A percentile compares a stretch with the other conserved stretches of the same genome.
Evolutionary conservation across 2,888 invertebrate genomes (phyloP).

Genomic region (Liopterus haemorrhoidalis): DNA sequence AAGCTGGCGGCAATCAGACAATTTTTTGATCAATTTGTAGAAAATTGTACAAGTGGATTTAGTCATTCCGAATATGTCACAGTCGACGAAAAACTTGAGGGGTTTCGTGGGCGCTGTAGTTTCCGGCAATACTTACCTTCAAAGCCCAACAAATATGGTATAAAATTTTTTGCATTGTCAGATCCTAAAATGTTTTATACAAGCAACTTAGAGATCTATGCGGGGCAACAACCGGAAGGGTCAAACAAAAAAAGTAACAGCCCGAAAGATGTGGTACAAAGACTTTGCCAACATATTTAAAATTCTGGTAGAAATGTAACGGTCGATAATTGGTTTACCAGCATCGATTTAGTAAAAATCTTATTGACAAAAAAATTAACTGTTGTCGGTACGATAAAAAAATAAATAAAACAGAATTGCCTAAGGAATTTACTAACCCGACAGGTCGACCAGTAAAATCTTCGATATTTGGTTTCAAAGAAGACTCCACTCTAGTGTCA

Average conservation of each 20-base stretch:
- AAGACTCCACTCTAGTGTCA: slow-evolving; percentile 20
- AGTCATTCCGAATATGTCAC: slow-evolving; percentile 31
- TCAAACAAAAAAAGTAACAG: slow-evolving; percentile 24
- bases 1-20: slow-evolving; percentile 34
- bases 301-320: slow-evolving; percentile 35
- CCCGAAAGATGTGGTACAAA: slow-evolving; percentile 21
- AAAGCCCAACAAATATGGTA: slow-evolving; percentile 37
- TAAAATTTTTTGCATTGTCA: slow-evolving; percentile 34
- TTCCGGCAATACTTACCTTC: slow-evolving; percentile 37
- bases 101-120: slow-evolving; percentile 34
- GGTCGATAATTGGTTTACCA: slow-evolving; percentile 35
- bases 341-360: slow-evolving; percentile 21
- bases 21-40: slow-evolving; percentile 35
- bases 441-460: slow-evolving; percentile 18
- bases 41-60: slow-evolving; percentile 34
- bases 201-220: slow-evolving; percentile 33
- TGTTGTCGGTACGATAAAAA: slow-evolving; percentile 27
- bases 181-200: slow-evolving; percentile 35
- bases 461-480: slow-evolving; percentile 24
- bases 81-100: slow-evolving; percentile 36
- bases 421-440: slow-evolving; percentile 23
- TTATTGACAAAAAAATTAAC: slow-evolving; percentile 24
- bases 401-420: slow-evolving; percentile 31
- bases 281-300: slow-evolving; percentile 26
- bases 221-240: slow-evolving; percentile 33